phyloP scores from a whole-genome alignment of 2,797 vertebrate species.

The Cirrhinus mrigala region DNA sequence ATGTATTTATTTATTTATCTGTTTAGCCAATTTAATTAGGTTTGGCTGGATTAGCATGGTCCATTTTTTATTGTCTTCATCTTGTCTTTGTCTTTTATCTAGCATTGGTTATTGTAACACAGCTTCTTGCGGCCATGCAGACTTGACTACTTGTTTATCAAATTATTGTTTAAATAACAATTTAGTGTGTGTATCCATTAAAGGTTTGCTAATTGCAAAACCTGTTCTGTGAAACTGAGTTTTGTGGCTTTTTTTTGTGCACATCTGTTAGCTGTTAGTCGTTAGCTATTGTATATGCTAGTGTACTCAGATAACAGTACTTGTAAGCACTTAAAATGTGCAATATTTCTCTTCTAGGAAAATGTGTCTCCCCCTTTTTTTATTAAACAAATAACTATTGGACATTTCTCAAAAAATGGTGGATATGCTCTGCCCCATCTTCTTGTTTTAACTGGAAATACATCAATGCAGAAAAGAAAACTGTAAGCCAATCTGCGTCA shows the following conservation, averaged over 20 bases:
- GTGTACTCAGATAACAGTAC: neutral
- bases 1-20: neutral
- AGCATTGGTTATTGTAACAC: neutral
- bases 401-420: neutral
- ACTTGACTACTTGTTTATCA: neutral
- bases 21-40: neutral
- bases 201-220: neutral
- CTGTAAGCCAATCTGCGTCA: neutral
- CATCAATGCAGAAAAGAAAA: neutral
- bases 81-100: neutral
- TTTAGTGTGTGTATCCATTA: neutral
- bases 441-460: slow-evolving; percentile 13
- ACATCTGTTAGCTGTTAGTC: neutral
- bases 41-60: neutral
- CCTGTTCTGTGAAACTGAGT: neutral
- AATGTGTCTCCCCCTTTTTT: neutral
- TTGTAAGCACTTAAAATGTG: neutral
- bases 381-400: neutral
- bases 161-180: neutral
- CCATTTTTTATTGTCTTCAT: neutral
- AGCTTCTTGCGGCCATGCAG: neutral
- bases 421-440: neutral
- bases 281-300: neutral
- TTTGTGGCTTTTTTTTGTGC: neutral
- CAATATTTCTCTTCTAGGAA: no score